Conservation (phyloP, 2,888 invertebrate genomes). For the Sylvicola cinctus region DNA sequence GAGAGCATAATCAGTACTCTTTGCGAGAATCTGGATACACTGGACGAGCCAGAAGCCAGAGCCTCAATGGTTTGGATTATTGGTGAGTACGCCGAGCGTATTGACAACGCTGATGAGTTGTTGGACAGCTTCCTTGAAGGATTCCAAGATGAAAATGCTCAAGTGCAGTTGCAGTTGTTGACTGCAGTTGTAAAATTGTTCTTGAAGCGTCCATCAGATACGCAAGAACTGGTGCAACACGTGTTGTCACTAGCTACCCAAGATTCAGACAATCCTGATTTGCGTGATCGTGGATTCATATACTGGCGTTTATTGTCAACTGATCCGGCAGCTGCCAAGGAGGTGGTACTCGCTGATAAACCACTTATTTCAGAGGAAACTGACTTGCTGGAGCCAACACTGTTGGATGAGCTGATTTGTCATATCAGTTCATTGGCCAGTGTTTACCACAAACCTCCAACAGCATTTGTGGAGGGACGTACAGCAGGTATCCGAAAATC, state of each 20-base stretch:
- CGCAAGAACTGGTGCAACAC: constrained; percentile 95
- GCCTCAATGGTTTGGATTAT: constrained; percentile 95
- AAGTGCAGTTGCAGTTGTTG: constrained; percentile 86
- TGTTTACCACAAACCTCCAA: constrained; percentile 98
- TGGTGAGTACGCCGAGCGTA: constrained; percentile 97
- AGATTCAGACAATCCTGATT: constrained; percentile 94
- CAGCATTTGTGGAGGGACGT: constrained; percentile 89
- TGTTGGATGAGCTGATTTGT: constrained; percentile 94
- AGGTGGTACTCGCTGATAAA: constrained; percentile 96
- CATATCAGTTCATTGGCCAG: constrained; percentile 96
- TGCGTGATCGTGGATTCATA: constrained; percentile 95
- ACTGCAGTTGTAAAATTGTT: constrained; percentile 98
- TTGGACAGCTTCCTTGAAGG: constrained; percentile 96
- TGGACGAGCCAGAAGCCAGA: constrained; percentile 96
- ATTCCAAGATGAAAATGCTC: constrained; percentile 91
- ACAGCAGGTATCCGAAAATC: constrained; percentile 61
- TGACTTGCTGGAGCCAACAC: constrained; percentile 88
- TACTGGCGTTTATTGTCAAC: constrained; percentile 98
- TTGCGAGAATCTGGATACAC: constrained; percentile 94
- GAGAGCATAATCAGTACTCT: constrained; percentile 98
- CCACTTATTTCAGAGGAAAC: constrained; percentile 98
- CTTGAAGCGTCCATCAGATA: constrained; percentile 92
- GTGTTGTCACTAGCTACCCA: constrained; percentile 75
- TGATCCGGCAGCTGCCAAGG: constrained; percentile 97
- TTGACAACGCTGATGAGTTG: constrained; percentile 97